Evolutionary conservation across 2,797 vertebrate species (phyloP), one percentile per base, ranked within the genome.

Genomic region (Strix occidentalis): DNA sequence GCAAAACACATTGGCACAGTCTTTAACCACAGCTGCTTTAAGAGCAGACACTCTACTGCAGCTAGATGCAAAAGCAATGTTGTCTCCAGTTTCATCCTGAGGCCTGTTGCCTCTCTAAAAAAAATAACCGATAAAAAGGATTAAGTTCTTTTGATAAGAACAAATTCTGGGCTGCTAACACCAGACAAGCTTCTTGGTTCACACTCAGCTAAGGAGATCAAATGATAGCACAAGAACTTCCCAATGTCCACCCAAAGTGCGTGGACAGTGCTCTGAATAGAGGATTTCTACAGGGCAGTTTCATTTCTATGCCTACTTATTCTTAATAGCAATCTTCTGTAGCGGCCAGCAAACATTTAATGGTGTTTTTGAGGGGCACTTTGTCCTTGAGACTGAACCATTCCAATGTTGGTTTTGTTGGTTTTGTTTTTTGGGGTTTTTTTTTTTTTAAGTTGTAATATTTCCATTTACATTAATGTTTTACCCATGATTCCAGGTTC

Each of bases 401-500:
- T 74, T 76, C 28, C 26, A 63, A 10, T 33, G 28, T 11, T 53
- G 43, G 43, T 16, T 43, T 43, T 43, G 41, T 19, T 43, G 41
- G 5, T 28, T 58, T 37, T 50, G 6, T 39, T 16, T 18, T 69
- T n/a, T n/a, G n/a, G n/a, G n/a, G n/a, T n/a, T 28, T 58, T 37
- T 50, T 5, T 39, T 16, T 18, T 69, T 41, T 70, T 41, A 84
- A 66, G 24, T 77, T 66, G 46, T 17, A 72, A 17, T 91, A 72
- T 65, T 93, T 93, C 45, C 43, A 76, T 43, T 75, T 58, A 8
- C 8, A 25, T 64, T 28, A 37, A 16, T 45, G 45, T 31, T 84
- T 90, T 82, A 39, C 43, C 65, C 25, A 17, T 7, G 12, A 63
- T 66, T 91, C 21, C 93, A 99, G 98, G 98, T 98, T 69, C 98